These are phyloP conservation scores for Panulirus ornatus DNA, from an alignment of 1,140 invertebrate species.

Conservation along the genomic window DNA sequence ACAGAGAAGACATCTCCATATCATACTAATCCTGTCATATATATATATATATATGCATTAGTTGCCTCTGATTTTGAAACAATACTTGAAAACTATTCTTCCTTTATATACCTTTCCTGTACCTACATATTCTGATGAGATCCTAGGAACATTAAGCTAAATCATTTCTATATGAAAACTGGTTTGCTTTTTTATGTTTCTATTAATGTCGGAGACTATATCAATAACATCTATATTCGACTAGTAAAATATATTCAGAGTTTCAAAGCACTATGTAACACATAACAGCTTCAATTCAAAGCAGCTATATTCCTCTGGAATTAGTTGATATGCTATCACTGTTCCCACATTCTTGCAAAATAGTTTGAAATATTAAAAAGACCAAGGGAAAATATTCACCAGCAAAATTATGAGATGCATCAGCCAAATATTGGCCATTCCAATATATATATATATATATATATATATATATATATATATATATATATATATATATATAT, in stretches of 20 bases:
- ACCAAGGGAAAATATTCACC: background rate
- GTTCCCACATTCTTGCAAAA: background rate
- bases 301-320: background rate
- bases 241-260: background rate
- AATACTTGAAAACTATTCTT: background rate
- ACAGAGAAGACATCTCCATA: background rate
- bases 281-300: background rate
- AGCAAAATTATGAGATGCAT: background rate
- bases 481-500: too few species aligned
- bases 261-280: background rate
- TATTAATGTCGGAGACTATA: background rate
- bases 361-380: background rate
- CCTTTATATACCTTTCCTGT: background rate
- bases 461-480: too few species aligned
- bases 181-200: background rate
- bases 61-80: background rate
- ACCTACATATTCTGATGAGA: background rate
- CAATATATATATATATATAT: background rate
- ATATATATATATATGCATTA: background rate
- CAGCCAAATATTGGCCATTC: conserved; percentile 10
- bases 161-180: background rate
- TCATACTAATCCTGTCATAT: background rate
- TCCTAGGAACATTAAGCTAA: background rate
- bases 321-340: background rate
- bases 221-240: background rate